Evolutionary conservation across 2,797 vertebrate species (phyloP).

Genomic region (Acrossocheilus wenchowensis): DNA sequence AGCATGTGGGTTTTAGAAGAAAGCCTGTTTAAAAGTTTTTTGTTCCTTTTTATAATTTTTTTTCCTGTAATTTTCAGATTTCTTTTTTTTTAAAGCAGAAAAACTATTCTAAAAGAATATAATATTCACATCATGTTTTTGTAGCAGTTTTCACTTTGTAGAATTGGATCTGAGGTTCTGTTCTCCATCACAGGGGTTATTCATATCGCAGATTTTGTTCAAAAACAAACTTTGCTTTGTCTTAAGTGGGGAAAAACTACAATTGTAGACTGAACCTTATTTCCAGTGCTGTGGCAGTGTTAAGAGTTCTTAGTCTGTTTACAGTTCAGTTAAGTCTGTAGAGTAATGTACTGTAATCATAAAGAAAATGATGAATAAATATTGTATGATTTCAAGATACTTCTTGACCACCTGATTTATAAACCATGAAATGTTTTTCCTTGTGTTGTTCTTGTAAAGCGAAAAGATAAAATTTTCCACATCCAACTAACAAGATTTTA

Average conservation of each 20-base stretch:
- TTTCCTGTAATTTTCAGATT: not conserved
- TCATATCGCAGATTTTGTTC: not conserved
- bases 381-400: conserved; percentile 41
- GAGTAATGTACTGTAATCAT: conserved; percentile 48
- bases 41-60: not conserved
- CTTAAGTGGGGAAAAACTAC: not conserved
- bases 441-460: not conserved
- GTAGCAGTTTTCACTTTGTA: conserved; percentile 44
- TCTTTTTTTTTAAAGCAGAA: conserved; percentile 7
- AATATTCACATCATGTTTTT: conserved; percentile 34
- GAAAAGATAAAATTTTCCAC: not conserved
- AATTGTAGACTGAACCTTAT: not conserved
- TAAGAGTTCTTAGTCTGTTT: conserved; percentile 35
- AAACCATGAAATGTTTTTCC: not conserved
- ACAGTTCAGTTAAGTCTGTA: conserved; percentile 46
- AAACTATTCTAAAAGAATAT: not conserved
- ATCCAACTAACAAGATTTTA: conserved; percentile 21
- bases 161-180: conserved; percentile 32
- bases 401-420: conserved; percentile 15
- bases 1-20: not conserved
- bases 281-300: conserved; percentile 34
- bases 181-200: not conserved
- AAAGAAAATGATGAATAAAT: conserved; percentile 55
- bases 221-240: not conserved
- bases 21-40: not conserved